Base-by-base conservation (phyloP, 2,888 invertebrate species). In the Sicus ferrugineus region DNA sequence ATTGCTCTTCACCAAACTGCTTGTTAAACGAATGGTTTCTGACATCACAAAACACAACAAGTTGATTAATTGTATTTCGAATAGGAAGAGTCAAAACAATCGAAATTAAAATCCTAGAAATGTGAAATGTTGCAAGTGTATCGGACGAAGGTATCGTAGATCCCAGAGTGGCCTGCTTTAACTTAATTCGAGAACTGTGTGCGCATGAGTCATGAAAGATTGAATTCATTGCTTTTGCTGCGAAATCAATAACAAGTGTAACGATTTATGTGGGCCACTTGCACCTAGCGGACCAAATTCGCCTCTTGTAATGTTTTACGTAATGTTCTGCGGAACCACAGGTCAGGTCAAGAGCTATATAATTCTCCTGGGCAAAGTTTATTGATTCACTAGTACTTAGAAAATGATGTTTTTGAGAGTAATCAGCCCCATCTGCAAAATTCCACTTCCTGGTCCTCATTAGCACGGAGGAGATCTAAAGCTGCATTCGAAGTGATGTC, bases 401-500 rank as follows among this genome's bases (percentile, higher is more conserved):
- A n/a, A 26, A 1, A 56, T 26, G 30, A 56, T 26, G 30, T n/a
- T 3, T 3, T 30, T n/a, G 19, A 30, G 42, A n/a, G 9, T n/a
- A 42, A 30, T 6, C 56, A 30, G 19, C 56, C 56, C 9, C 26
- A 54, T 28, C 26, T 28, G 42, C 26, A 34, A 21, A 61, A 42
- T 42, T 61, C 26, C 26, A 16, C 23, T 23, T 61, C 3, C 16
- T 26, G 38, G 6, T 42, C 28, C n/a, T 19, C 26, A n/a, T 16
- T 59, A 19, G 21, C 9, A 59, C 9, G 23, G 21, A 34, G 23
- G 21, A 34, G n/a, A 59, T 19, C 30, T 42, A 54, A n/a, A n/a
- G n/a, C n/a, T 42, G 23, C 28, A 23, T 30, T 30, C 1, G 48
- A 61, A 42, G 14, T 46, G 66, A 65, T 65, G 65, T 56, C 65